These are phyloP conservation scores for Anneissia japonica DNA, from an alignment of 35 echinoderm and acorn worm genomes.

Conservation along the genomic window DNA sequence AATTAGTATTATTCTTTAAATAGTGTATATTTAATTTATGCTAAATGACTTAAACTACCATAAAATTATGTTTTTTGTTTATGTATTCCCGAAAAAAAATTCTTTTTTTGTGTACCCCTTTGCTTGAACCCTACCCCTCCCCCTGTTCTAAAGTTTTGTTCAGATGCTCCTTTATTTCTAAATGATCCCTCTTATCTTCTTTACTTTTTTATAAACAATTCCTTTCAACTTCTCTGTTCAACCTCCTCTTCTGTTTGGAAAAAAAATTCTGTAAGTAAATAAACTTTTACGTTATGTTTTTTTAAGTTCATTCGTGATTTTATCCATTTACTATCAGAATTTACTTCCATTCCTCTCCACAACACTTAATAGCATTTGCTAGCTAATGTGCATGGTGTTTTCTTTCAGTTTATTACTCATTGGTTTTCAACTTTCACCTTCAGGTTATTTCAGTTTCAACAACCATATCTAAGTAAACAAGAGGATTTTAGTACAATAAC, in stretches of 20 bases:
- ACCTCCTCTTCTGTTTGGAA: background rate
- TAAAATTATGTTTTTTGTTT: too few species aligned
- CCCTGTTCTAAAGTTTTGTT: background rate
- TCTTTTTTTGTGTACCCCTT: background rate
- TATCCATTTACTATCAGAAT: too few species aligned
- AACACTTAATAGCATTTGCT: background rate
- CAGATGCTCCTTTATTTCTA: background rate
- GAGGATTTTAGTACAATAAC: background rate
- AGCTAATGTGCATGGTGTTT: background rate
- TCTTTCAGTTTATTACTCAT: background rate
- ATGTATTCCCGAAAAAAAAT: too few species aligned
- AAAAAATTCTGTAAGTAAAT: background rate
- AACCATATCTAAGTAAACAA: background rate
- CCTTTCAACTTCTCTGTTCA: background rate
- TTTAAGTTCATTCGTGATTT: background rate
- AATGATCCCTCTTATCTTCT: background rate
- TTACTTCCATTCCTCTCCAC: too few species aligned
- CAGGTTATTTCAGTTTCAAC: background rate
- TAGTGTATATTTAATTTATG: too few species aligned
- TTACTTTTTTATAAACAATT: conserved; percentile 2
- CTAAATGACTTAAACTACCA: too few species aligned
- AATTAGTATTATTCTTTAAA: too few species aligned
- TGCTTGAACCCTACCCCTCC: background rate
- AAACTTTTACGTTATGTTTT: background rate
- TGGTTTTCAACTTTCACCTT: background rate